Conservation (phyloP, 2,113 vertebrate genomes). For the Amphiprion percula region DNA sequence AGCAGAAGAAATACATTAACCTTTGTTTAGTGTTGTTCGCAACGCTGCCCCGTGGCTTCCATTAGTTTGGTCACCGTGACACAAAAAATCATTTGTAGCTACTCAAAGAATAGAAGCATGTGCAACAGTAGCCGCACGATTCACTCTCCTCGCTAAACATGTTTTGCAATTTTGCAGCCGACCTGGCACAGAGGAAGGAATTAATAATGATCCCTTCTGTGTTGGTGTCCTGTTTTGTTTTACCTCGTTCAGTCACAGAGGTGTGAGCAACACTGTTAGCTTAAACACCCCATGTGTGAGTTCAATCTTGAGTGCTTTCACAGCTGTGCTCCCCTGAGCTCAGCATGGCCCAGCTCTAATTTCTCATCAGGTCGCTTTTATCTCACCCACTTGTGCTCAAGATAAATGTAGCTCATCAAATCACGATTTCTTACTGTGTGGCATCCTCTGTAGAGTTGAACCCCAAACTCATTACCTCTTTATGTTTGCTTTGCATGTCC, state of each 20-base stretch:
- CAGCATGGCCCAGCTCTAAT: conserved; percentile 59
- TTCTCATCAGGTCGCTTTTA: conserved; percentile 63
- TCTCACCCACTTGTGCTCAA: conserved; percentile 55
- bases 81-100: not conserved
- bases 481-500: conserved; percentile 41
- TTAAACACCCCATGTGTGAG: conserved; percentile 2
- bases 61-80: not conserved
- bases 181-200: not conserved
- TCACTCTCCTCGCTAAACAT: not conserved
- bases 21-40: not conserved
- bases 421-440: conserved; percentile 20
- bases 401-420: conserved; percentile 70
- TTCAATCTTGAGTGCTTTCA: conserved; percentile 22
- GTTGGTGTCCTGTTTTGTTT: conserved; percentile 42
- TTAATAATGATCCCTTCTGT: conserved; percentile 13
- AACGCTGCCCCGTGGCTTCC: not conserved
- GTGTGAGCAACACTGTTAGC: conserved; percentile 17
- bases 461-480: conserved; percentile 47
- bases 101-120: too few species aligned
- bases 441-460: conserved; percentile 32
- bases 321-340: conserved; percentile 52
- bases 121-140: not conserved
- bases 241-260: conserved; percentile 16
- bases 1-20: conserved; percentile 20
- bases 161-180: not conserved